Evolutionary conservation across 53 echinoderm and acorn worm species (phyloP), one percentile per base, ranked within the genome.

Genomic region (Zoroaster sp.): DNA sequence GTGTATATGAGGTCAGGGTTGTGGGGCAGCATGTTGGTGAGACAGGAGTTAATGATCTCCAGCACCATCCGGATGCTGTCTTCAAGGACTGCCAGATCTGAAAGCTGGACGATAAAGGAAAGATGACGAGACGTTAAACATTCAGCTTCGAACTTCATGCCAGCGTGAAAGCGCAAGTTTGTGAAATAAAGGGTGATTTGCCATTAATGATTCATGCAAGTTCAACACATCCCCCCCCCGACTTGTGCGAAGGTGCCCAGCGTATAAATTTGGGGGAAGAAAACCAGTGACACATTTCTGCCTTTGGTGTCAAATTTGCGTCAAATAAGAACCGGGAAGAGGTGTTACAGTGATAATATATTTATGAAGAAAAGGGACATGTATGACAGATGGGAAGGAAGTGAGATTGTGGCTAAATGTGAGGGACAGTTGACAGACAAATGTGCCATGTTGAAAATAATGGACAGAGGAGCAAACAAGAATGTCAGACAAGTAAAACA

Each of bases 1-100:
- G 99, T 99, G 92, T 99, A 99, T 85, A 99, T 94, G 39, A 99
- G 94, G 43, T 99, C 94, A 47, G 99, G 99, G 72, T 99, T 99
- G 73, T 95, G 99, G 15, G 96, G 93, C 69, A 99, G 88, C 75
- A 94, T 99, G 93, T 96, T 99, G 52, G 94, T 94, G 20, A 99
- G 88, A 67, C 99, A 99, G 13, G 99, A 96, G 77, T 99, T 99
- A 91, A 99, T 96, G 72, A 99, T 99, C 88, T 99, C 99, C 36
- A 97, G 74, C 63, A 97, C 97, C 97, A 97, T 97, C 3, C 99
- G 89, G 69, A 98, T 91, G 21, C 96, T 96, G 39, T 96, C 96
- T 63, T 98, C 96, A 63, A 98, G 74, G 8, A 98, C 99, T 9
- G 95, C 92, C 66, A 98, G 88, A 80, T 98, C 99, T 20, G 99